Evolutionary conservation across 2,113 vertebrate genomes (phyloP).

Genomic region (Cinclus cinclus): DNA sequence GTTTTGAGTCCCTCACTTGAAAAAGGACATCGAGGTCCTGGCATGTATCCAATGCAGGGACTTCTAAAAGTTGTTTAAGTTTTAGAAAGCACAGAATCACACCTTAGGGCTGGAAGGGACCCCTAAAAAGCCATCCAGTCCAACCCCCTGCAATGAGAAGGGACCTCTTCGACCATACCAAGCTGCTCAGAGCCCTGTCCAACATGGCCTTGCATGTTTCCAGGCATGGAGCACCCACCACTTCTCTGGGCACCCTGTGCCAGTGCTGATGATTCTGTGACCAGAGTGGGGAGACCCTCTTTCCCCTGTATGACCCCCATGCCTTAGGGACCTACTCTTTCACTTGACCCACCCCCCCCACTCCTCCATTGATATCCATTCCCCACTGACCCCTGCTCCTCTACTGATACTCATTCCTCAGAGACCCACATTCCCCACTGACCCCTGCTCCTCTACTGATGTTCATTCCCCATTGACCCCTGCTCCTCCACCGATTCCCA

Average conservation of each 20-base stretch:
- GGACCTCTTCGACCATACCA: not conserved
- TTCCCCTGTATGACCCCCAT: not conserved
- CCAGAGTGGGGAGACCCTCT: fast-evolving
- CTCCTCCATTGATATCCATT: not conserved
- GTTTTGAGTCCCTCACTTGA: not conserved
- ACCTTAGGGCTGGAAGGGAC: not conserved
- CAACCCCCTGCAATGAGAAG: not conserved
- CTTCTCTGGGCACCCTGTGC: not conserved
- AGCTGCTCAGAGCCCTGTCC: not conserved
- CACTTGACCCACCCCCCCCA: fast-evolving
- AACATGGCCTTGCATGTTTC: not conserved
- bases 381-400: not conserved
- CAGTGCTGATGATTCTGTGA: not conserved
- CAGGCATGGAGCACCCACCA: not conserved
- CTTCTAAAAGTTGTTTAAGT: not conserved
- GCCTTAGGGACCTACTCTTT: not conserved
- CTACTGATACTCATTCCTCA: too few relatives aligned
- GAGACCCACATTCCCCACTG: too few relatives aligned
- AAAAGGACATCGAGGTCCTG: not conserved
- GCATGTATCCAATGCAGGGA: not conserved
- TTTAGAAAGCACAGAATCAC: not conserved
- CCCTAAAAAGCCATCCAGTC: not conserved
- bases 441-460: not conserved
- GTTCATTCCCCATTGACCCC: too few relatives aligned
- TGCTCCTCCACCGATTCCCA: too few relatives aligned